Evolutionary conservation across 2,797 vertebrate species (phyloP).

Genomic region (Poecilia velifera): DNA sequence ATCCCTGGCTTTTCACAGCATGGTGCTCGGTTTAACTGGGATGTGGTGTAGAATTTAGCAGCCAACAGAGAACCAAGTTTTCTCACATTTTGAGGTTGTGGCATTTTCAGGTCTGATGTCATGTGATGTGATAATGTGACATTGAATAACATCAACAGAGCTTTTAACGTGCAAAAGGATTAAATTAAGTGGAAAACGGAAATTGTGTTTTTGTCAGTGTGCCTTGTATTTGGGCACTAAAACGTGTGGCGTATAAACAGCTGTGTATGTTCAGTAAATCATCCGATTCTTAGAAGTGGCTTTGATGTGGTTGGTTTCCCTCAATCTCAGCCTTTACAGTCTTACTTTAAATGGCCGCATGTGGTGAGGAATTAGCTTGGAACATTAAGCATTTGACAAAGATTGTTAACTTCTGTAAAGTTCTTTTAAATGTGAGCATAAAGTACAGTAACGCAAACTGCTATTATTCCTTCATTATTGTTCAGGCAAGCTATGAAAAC

Average conservation of each 20-base stretch:
- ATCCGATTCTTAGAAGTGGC: conserved; percentile 28
- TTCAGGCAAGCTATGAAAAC: background rate
- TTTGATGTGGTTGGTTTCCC: conserved; percentile 16
- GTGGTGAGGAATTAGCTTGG: conserved; percentile 17
- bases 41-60: conserved; percentile 78
- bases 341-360: conserved; percentile 36
- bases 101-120: conserved; percentile 60
- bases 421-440: conserved; percentile 10
- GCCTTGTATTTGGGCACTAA: conserved; percentile 11
- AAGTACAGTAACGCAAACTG: background rate
- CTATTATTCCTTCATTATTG: background rate
- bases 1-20: conserved; percentile 73
- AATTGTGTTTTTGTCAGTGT: conserved; percentile 25
- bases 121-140: conserved; percentile 51
- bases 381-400: conserved; percentile 13
- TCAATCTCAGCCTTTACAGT: conserved; percentile 35
- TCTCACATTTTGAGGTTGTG: conserved; percentile 54
- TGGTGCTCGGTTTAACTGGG: conserved; percentile 72
- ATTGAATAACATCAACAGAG: conserved; percentile 57
- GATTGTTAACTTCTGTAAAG: conserved; percentile 10
- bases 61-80: conserved; percentile 67
- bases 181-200: conserved; percentile 20
- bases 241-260: conserved; percentile 45
- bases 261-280: conserved; percentile 28
- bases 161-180: conserved; percentile 24